Conservation (phyloP, 2,113 vertebrate species). For the Alethe castanea region DNA sequence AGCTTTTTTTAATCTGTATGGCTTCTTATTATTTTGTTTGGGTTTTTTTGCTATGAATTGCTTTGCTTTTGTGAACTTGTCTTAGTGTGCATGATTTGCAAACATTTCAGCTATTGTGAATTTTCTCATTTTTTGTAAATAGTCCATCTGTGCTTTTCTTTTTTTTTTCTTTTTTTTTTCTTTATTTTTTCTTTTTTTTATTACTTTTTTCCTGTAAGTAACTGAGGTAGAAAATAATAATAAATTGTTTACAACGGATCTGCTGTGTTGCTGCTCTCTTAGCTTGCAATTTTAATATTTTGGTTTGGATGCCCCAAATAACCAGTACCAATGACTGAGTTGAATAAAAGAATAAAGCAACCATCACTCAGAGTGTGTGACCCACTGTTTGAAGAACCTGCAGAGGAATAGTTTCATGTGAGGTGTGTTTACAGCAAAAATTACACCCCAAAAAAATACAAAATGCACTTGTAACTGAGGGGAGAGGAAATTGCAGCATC, state of each 20-base stretch:
- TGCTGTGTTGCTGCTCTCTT: constrained; percentile 76
- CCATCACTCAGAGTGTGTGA: not conserved
- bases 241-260: constrained; percentile 76
- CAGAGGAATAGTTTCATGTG: not conserved
- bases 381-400: not conserved
- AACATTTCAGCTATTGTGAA: constrained; percentile 62
- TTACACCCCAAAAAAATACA: not conserved
- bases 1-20: constrained; percentile 65
- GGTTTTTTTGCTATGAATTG: constrained; percentile 69
- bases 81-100: constrained; percentile 63
- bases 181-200: constrained; percentile 44
- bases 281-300: constrained; percentile 63
- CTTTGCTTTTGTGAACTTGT: constrained; percentile 72
- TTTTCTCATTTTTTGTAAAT: constrained; percentile 70
- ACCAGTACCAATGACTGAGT: constrained; percentile 44
- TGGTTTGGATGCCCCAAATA: constrained; percentile 58
- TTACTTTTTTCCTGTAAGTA: constrained; percentile 71
- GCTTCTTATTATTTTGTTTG: constrained; percentile 35
- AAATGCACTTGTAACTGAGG: not conserved
- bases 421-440: not conserved
- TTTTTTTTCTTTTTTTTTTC: constrained; percentile 25
- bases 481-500: not conserved
- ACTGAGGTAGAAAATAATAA: constrained; percentile 75
- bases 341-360: constrained; percentile 53
- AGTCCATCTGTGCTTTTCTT: constrained; percentile 61